phyloP scores from a whole-genome alignment of 2,888 invertebrate genomes.

The Buathra laborator region DNA sequence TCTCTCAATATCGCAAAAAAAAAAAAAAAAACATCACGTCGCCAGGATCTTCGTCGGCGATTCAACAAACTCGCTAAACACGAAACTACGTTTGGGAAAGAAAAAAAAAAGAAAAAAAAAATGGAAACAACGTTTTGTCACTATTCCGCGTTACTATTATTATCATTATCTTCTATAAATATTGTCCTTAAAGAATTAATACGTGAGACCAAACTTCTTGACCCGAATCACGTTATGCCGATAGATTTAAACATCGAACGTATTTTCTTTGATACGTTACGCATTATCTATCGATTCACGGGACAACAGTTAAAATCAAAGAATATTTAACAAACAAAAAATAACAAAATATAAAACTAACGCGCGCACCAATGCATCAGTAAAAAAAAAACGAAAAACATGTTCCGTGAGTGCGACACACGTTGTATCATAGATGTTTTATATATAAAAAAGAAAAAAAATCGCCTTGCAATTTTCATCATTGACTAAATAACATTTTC shows the following conservation, averaged over 20 bases:
- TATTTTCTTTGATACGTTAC: slow-evolving; percentile 26
- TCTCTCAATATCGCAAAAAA: neutral
- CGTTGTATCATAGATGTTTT: slow-evolving; percentile 50
- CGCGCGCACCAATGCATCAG: slow-evolving; percentile 4
- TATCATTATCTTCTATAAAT: slow-evolving; percentile 9
- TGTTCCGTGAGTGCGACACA: slow-evolving; percentile 33
- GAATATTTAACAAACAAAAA: neutral
- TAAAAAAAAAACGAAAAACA: slow-evolving; percentile 20
- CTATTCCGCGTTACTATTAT: slow-evolving; percentile 24
- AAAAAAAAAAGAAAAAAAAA: neutral
- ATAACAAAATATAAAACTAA: neutral
- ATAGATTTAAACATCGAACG: slow-evolving; percentile 31
- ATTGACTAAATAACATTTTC: slow-evolving; percentile 28
- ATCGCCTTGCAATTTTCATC: slow-evolving; percentile 53
- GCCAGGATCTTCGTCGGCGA: slow-evolving; percentile 1
- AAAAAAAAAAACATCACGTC: neutral
- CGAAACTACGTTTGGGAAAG: neutral
- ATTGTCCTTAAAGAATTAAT: slow-evolving; percentile 24
- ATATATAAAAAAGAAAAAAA: slow-evolving; percentile 38
- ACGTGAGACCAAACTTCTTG: slow-evolving; percentile 27
- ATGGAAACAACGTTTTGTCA: slow-evolving; percentile 9
- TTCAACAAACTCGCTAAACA: slow-evolving; percentile 6
- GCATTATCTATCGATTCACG: slow-evolving; percentile 24
- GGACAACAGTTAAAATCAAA: neutral
- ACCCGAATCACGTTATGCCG: slow-evolving; percentile 32